Base-by-base conservation (phyloP, 30 jellyfish, hydroid and myxozoan species). In the Pseudorhiza aurosa region DNA sequence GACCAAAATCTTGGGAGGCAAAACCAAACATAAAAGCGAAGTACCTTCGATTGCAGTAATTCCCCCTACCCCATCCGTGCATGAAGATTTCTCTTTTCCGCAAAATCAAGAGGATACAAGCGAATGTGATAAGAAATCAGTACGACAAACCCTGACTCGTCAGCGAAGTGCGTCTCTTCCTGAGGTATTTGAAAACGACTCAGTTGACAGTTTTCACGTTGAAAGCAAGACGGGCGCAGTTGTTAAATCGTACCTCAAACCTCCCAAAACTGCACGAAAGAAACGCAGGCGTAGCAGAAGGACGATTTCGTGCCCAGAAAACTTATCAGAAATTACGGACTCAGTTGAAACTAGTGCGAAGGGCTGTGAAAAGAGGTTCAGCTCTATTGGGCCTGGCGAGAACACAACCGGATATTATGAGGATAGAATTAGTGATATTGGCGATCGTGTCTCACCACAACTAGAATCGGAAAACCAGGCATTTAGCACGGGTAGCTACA, bases 1-100 rank as follows among this genome's bases (percentile, higher is more conserved):
- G 28, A 77, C 78, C 19, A 80, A 80, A 59, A 80, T 80, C 42
- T 50, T 80, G 77, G 91, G 91, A 80, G 91, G 91, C 19, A 64
- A 70, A 26, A 77, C 39, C 21, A 80, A 80, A 40, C 83, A 65
- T 51, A 80, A 80, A 33, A 63, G 60, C 63, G 91, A 80, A 9
- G 83, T 80, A 12, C 91, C 91, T 12, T 31, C 91, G 19, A 80
- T 80, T n/a, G 80, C 91, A 22, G 91, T 80, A 21, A 80, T 58
- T 22, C 91, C 91, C 2, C 91, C 91, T 17, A 64, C 91, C 5
- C 91, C 91, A 4, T 46, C 77, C 14, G 84, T 62, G 9, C 71
- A 64, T 31, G 58, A 50, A 37, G 49, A 80, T 18, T 80, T 80
- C 50, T 4, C 77, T 57, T 80, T 80, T 65, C 91, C 84, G 21